Percentiles rank a stretch among this genome's conserved stretches.
These are phyloP conservation scores for Lycaon pictus DNA, from an alignment of 2,113 vertebrate species.

Conservation along the genomic window DNA sequence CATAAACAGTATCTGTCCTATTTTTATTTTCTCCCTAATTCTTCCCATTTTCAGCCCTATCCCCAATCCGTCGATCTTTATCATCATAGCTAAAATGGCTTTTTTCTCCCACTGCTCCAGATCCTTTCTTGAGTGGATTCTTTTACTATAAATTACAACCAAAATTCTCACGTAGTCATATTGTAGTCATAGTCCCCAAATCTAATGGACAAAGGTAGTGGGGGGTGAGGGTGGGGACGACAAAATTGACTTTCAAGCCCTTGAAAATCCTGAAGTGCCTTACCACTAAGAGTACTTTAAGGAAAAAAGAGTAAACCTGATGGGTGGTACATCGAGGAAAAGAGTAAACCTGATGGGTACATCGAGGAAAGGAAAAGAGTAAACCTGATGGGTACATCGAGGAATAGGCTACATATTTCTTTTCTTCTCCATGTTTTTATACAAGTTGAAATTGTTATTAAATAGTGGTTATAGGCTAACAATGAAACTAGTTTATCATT, in stretches of 20 bases:
- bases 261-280: constrained; percentile 40
- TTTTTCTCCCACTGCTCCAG: not conserved
- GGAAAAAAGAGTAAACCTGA: not conserved
- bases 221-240: too few species aligned
- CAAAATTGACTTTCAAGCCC: constrained; percentile 43
- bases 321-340: not conserved
- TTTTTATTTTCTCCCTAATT: not conserved
- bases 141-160: constrained; percentile 16
- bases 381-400: not conserved
- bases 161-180: constrained; percentile 30
- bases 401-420: not conserved
- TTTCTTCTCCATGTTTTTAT: constrained; percentile 10
- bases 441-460: constrained; percentile 58
- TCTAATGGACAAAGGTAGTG: constrained; percentile 6
- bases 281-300: constrained; percentile 35
- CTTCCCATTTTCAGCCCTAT: not conserved
- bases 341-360: not conserved
- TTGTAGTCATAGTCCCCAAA: not conserved
- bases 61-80: not conserved
- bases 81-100: not conserved
- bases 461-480: constrained; percentile 28
- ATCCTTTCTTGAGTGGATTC: not conserved
- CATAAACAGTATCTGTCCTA: not conserved
- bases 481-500: constrained; percentile 43
- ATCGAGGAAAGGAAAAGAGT: not conserved